Base-by-base conservation (phyloP, 1,140 invertebrate genomes). In the Lysiphlebus fabarum region DNA sequence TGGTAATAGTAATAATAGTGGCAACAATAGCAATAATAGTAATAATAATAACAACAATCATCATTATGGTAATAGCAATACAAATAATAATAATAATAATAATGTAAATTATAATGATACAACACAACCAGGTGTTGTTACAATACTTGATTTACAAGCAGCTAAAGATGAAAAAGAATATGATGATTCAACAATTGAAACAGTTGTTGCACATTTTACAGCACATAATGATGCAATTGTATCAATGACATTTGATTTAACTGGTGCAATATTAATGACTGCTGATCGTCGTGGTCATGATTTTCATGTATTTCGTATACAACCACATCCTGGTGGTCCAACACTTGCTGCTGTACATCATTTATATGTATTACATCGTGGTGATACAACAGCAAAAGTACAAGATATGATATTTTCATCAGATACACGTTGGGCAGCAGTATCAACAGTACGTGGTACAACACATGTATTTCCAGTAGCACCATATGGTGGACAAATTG, bases 401-500 rank as follows among this genome's bases (percentile, higher is more conserved):
- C 86, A 85, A 81, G 90, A 96, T 70, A 92, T 97, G 75, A 84
- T 87, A 51, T 91, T 93, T 75, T 94, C 94, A 8, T 81, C 87
- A 59, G 96, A 99, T 78, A 93, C 92, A 44, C 87, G 97, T 51
- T 99, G 96, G 96, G 88, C 95, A 8, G 91, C 95, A 11, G 87
- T 99, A 1, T 93, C 92, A 33, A 98, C 96, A 6, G 82, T 96
- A 63, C 86, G 96, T 62, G 96, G 96, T 58, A 99, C 96, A 3
- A 97, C 95, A 12, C 97, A 99, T 75, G 88, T 99, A 47, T 99
- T 98, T 82, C 94, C 96, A 1, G 88, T 99, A 8, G 95, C 93
- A 26, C 92, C 95, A n/a, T 99, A 98, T 74, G 97, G 96, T 62
- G 97, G 95, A 60, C 83, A 88, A 54, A 86, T 93, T 49, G 93